Percentiles rank a stretch among this genome's conserved stretches.
phyloP scores from a whole-genome alignment of 2,797 vertebrate species.

The Acestrorhynchus altus region DNA sequence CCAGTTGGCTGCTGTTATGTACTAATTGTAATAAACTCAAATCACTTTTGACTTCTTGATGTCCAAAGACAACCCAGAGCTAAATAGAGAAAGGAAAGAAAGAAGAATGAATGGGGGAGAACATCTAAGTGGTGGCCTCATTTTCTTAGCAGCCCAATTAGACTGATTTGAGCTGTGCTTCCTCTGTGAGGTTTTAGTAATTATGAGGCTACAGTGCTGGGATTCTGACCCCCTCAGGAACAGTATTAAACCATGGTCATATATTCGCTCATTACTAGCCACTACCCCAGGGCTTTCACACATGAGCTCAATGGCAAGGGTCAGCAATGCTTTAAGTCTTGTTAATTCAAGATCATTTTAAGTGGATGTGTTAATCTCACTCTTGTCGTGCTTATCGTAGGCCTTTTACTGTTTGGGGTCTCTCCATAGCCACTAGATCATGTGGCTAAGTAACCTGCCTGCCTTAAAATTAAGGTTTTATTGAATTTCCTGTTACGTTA shows the following conservation, averaged over 20 bases:
- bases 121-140: slow-evolving; percentile 49
- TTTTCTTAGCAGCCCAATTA: slow-evolving; percentile 61
- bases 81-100: slow-evolving; percentile 52
- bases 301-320: slow-evolving; percentile 64
- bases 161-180: slow-evolving; percentile 56
- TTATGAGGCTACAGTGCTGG: slow-evolving; percentile 56
- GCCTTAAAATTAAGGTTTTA: background rate
- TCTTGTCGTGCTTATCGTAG: slow-evolving; percentile 29
- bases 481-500: background rate
- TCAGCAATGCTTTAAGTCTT: slow-evolving; percentile 55
- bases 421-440: background rate
- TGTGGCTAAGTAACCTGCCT: background rate
- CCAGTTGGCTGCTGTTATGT: slow-evolving; percentile 52
- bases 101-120: slow-evolving; percentile 51
- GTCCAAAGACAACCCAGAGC: slow-evolving; percentile 49
- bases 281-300: slow-evolving; percentile 71
- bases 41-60: slow-evolving; percentile 47
- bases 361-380: slow-evolving; percentile 55
- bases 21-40: slow-evolving; percentile 55
- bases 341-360: slow-evolving; percentile 59
- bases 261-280: slow-evolving; percentile 66
- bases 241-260: slow-evolving; percentile 59
- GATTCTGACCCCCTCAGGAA: slow-evolving; percentile 56
- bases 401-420: slow-evolving; percentile 20
- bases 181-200: slow-evolving; percentile 54